These are phyloP conservation scores for Myotis findleyi DNA, from an alignment of 2,797 vertebrate species.

Conservation along the genomic window DNA sequence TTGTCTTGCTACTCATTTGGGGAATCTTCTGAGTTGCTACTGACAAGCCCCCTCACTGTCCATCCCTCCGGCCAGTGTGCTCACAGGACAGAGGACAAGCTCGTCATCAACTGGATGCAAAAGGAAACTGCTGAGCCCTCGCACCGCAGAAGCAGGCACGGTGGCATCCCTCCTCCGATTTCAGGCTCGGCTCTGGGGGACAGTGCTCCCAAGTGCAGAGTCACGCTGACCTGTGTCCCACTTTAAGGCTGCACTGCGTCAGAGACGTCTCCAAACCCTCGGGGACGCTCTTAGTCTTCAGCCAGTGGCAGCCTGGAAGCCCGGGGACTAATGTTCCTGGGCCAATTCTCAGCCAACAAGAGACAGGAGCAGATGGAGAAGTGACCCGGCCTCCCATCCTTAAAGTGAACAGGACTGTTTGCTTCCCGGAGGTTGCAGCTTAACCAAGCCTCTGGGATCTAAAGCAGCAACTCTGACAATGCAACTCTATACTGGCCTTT, in stretches of 20 bases:
- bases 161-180: neutral
- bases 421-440: neutral
- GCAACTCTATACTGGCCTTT: neutral
- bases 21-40: neutral
- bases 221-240: neutral
- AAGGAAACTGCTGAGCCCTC: neutral
- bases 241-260: neutral
- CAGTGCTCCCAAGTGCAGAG: neutral
- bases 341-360: neutral
- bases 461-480: neutral
- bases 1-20: neutral
- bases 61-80: neutral
- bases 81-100: neutral
- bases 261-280: neutral
- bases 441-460: neutral
- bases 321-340: neutral
- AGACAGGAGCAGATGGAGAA: neutral
- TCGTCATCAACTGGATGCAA: neutral
- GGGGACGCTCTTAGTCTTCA: neutral
- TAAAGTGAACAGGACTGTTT: neutral
- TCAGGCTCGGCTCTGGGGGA: neutral
- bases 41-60: neutral
- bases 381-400: neutral
- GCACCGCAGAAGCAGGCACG: neutral
- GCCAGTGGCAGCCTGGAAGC: neutral